Evolutionary conservation across 2,888 invertebrate genomes (phyloP).

Genomic region (Eristalis pertinax): DNA sequence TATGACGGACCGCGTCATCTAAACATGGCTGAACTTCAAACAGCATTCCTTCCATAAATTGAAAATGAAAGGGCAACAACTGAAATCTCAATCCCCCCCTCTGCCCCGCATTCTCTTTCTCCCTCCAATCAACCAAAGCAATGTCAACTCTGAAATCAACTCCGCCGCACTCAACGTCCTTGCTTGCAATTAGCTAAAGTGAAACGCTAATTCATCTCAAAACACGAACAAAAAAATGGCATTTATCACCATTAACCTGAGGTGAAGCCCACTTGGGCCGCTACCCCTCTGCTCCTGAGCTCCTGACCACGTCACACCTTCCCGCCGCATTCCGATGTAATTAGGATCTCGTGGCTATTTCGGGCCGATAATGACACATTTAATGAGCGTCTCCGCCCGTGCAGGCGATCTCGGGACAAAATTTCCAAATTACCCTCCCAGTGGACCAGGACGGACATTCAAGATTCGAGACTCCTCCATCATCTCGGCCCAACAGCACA

Average conservation of each 20-base stretch:
- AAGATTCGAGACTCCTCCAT: constrained; percentile 52
- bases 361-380: constrained; percentile 73
- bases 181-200: background rate
- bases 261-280: constrained; percentile 14
- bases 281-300: too few species aligned
- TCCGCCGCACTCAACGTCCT: background rate
- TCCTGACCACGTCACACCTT: constrained; percentile 16
- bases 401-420: constrained; percentile 64
- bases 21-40: too few species aligned
- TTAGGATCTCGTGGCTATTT: constrained; percentile 74
- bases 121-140: background rate
- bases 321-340: constrained; percentile 71
- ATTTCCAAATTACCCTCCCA: constrained; percentile 49
- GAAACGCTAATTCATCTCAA: background rate
- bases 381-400: constrained; percentile 63
- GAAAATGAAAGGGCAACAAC: too few species aligned
- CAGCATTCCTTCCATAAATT: too few species aligned
- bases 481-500: constrained; percentile 8
- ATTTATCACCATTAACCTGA: constrained; percentile 51
- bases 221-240: background rate
- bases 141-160: background rate
- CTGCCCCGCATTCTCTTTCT: too few species aligned
- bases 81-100: too few species aligned
- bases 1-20: too few species aligned
- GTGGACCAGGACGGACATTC: constrained; percentile 27